A percentile compares a stretch with the other conserved stretches of the same genome.
phyloP scores from a whole-genome alignment of 1,140 invertebrate species.

The Cyclina sinensis region DNA sequence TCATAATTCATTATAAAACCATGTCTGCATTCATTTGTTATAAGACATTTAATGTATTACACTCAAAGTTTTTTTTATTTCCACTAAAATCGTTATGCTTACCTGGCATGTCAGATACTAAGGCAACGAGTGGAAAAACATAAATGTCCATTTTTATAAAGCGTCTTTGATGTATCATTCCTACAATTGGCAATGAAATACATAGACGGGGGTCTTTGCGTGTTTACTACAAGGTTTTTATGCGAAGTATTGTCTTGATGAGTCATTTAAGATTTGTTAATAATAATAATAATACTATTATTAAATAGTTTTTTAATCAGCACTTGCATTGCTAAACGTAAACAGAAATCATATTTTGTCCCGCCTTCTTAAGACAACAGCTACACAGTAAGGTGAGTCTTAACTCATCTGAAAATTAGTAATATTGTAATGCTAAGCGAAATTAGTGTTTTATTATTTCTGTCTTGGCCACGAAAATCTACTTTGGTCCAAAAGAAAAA shows the following conservation, averaged over 20 bases:
- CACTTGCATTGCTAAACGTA: too few species aligned
- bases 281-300: too few species aligned
- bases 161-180: slow-evolving; percentile 48
- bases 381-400: too few species aligned
- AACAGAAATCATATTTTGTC: too few species aligned
- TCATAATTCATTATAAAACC: slow-evolving; percentile 36
- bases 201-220: slow-evolving; percentile 20
- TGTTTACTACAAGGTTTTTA: neutral
- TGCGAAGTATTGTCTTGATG: neutral
- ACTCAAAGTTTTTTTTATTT: slow-evolving; percentile 9
- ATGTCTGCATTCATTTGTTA: neutral
- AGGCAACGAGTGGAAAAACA: slow-evolving; percentile 55
- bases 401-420: too few species aligned
- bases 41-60: slow-evolving; percentile 34
- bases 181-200: slow-evolving; percentile 57
- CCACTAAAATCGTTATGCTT: slow-evolving; percentile 2
- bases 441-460: too few species aligned
- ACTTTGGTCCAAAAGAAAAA: too few species aligned
- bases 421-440: too few species aligned
- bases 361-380: too few species aligned
- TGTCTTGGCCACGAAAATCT: too few species aligned
- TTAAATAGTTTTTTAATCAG: too few species aligned
- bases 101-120: neutral
- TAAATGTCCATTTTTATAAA: slow-evolving; percentile 61
- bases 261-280: neutral